Base-by-base conservation (phyloP, 30 jellyfish, hydroid and myxozoan species). In the Hydractinia echinata region DNA sequence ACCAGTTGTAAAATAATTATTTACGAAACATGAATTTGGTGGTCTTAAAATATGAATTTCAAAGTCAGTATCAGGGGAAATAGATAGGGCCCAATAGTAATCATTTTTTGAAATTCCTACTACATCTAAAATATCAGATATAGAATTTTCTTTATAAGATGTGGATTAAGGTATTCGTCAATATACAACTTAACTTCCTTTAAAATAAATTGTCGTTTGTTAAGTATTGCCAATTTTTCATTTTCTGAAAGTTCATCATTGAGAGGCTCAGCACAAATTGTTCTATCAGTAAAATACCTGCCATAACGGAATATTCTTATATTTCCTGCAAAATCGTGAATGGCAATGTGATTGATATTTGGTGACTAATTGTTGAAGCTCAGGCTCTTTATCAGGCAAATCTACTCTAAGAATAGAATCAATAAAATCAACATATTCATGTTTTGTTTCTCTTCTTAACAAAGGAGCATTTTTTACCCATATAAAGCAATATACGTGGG, bases 401-500 rank as follows among this genome's bases (percentile, higher is more conserved):
- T 18, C 58, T 18, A 51, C 80, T 51, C 58, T 5, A 49, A 70
- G 30, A 4, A 70, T 16, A 21, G 54, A 4, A 70, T 70, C 80
- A 70, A 18, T 21, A 70, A 70, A 76, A n/a, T 10, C 80, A 48
- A 76, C 5, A n/a, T 76, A 49, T 6, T 76, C 50, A 15, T 14
- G 50, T n/a, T 76, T 76, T 11, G 83, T 76, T 76, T 76, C 83
- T 14, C 14, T 48, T 7, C 77, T 6, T 11, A 76, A 76, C 21
- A 76, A 76, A 48, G 83, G 83, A 8, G 83, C 81, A 49, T 76
- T 49, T 19, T 14, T 51, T 9, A 76, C 21, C 83, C 83, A 76
- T 48, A 76, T 19, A 55, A 76, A 76, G 5, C 77, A 76, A 76
- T 76, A 76, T 4, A 76, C 54, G 48, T 76, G 76, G 53, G 81